phyloP scores from a whole-genome alignment of 2,113 vertebrate species.

The Nothobranchius furzeri region DNA sequence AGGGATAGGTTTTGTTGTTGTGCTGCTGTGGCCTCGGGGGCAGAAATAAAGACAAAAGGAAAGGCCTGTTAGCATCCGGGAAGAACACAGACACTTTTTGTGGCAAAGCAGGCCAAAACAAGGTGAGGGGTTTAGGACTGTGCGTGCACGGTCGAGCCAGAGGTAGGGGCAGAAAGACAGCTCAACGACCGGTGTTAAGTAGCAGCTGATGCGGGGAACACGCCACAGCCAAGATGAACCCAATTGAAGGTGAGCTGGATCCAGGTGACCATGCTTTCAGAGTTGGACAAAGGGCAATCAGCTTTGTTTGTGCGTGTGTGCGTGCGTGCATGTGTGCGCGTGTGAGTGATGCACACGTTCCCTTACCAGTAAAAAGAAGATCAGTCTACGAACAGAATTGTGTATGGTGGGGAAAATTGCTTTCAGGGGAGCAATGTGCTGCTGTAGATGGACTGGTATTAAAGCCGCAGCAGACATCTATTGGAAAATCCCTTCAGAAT shows the following conservation, averaged over 20 bases:
- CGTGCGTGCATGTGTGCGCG: not conserved
- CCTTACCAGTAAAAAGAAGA: slow-evolving; percentile 31
- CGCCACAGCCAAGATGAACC: slow-evolving; percentile 55
- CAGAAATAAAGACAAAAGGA: slow-evolving; percentile 34
- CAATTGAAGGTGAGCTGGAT: slow-evolving; percentile 68
- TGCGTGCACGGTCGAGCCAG: slow-evolving; percentile 10
- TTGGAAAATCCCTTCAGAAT: slow-evolving; percentile 65
- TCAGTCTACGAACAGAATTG: slow-evolving; percentile 55
- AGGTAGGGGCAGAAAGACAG: slow-evolving; percentile 23
- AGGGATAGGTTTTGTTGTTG: slow-evolving; percentile 21
- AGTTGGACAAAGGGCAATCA: slow-evolving; percentile 69
- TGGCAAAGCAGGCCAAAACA: slow-evolving; percentile 31
- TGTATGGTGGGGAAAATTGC: slow-evolving; percentile 54
- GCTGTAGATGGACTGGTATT: slow-evolving; percentile 53
- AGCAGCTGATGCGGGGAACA: slow-evolving; percentile 50
- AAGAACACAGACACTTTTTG: slow-evolving; percentile 11
- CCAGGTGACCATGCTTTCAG: slow-evolving; percentile 67
- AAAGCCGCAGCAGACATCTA: slow-evolving; percentile 55
- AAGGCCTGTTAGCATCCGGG: slow-evolving; percentile 10
- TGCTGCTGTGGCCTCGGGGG: slow-evolving; percentile 34
- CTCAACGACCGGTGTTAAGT: slow-evolving; percentile 58
- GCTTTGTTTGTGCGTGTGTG: slow-evolving; percentile 34
- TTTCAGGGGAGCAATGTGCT: slow-evolving; percentile 57
- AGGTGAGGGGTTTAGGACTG: slow-evolving; percentile 35
- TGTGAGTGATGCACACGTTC: slow-evolving; percentile 27